A percentile compares a stretch with the other conserved stretches of the same genome.
Conservation (phyloP, 2,797 vertebrate genomes). For the Sparus aurata region DNA sequence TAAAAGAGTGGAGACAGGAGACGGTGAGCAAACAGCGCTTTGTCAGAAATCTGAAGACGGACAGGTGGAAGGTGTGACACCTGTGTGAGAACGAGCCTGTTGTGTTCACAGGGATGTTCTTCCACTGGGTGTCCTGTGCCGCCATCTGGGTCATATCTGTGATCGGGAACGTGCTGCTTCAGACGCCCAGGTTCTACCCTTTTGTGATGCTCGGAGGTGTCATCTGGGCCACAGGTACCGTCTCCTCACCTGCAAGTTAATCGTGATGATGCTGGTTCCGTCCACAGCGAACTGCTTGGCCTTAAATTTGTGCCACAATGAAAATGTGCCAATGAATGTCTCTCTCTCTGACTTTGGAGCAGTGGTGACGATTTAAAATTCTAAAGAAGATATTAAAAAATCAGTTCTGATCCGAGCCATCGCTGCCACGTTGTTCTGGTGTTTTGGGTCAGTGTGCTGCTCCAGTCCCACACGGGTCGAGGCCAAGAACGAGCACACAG, state of each 20-base stretch:
- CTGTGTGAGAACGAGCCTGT: neutral
- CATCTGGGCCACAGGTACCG: conserved; percentile 94
- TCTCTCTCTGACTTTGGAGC: too few relatives aligned
- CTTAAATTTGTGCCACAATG: too few relatives aligned
- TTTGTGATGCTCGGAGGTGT: conserved; percentile 93
- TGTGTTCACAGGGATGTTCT: conserved; percentile 91
- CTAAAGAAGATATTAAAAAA: neutral
- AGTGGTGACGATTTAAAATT: neutral
- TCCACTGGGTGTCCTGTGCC: conserved; percentile 94
- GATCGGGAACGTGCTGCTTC: conserved; percentile 87
- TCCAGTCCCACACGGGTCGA: neutral
- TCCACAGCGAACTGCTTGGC: too few relatives aligned
- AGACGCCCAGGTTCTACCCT: conserved; percentile 90
- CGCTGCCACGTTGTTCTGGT: too few relatives aligned
- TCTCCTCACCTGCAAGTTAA: neutral
- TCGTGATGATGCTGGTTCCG: too few relatives aligned
- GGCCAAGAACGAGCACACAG: neutral
- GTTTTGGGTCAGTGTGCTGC: neutral
- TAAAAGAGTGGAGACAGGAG: conserved; percentile 91
- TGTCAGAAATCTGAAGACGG: neutral
- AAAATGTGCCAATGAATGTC: too few relatives aligned
- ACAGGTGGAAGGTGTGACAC: too few relatives aligned
- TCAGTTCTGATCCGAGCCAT: too few relatives aligned
- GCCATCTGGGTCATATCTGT: conserved; percentile 90
- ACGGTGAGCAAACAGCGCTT: conserved; percentile 84